Conservation (phyloP, 2,797 vertebrate genomes). For the Mastacembelus armatus region DNA sequence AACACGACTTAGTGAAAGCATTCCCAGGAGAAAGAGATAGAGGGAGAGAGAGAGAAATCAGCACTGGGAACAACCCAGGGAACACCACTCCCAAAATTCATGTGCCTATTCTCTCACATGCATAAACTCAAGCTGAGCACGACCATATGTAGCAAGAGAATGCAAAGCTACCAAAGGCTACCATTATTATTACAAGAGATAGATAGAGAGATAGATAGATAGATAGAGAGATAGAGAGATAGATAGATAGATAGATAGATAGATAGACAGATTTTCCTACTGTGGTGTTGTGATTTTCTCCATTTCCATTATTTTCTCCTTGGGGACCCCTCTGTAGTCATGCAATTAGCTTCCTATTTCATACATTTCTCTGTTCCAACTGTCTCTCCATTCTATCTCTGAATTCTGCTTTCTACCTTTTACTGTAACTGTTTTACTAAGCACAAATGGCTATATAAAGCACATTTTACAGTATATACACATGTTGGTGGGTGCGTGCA, state of each 20-base stretch:
- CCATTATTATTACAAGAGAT: constrained; percentile 45
- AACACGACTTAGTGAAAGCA: constrained; percentile 74
- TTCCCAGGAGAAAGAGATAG: constrained; percentile 54
- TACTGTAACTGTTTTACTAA: constrained; percentile 11
- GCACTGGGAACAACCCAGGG: constrained; percentile 58
- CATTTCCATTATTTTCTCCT: constrained; percentile 21
- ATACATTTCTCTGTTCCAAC: constrained; percentile 25
- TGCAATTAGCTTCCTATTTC: constrained; percentile 34
- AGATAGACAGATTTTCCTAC: too few relatives aligned
- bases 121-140: constrained; percentile 34
- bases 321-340: constrained; percentile 23
- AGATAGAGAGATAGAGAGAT: constrained; percentile 26
- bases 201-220: constrained; percentile 23
- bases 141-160: constrained; percentile 40
- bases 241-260: constrained; percentile 19
- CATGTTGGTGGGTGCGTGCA: constrained; percentile 1
- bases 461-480: constrained; percentile 6
- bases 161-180: constrained; percentile 62
- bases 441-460: not conserved
- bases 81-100: constrained; percentile 69
- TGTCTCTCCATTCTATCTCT: constrained; percentile 13
- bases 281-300: constrained; percentile 14
- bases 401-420: constrained; percentile 8
- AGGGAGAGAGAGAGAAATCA: constrained; percentile 21
- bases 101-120: constrained; percentile 7